These are phyloP conservation scores for Mythimna vitellina DNA, from an alignment of 2,888 invertebrate species.

Conservation along the genomic window DNA sequence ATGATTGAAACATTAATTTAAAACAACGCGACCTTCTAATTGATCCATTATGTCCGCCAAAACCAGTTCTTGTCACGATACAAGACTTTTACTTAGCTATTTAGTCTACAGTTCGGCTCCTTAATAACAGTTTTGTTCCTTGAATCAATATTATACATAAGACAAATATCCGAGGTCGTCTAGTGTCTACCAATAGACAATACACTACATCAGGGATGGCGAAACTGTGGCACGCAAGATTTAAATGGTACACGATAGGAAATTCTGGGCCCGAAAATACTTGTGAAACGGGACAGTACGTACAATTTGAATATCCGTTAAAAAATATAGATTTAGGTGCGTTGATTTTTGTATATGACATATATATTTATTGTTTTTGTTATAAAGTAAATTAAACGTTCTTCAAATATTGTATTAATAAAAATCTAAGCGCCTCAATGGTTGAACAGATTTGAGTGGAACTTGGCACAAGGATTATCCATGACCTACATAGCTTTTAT, in stretches of 20 bases:
- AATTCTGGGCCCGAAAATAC: not conserved
- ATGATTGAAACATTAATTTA: not conserved
- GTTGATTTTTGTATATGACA: no score
- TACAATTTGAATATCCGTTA: no score
- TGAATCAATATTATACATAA: slow-evolving; percentile 19
- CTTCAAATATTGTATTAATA: no score
- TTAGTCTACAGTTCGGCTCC: not conserved
- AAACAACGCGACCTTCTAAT: not conserved
- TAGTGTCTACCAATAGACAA: slow-evolving; percentile 24
- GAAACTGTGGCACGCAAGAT: not conserved
- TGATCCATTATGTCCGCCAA: not conserved
- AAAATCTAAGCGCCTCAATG: no score
- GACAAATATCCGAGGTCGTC: slow-evolving; percentile 32
- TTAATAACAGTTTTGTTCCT: slow-evolving; percentile 24
- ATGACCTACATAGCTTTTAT: no score
- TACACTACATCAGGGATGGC: slow-evolving; percentile 16
- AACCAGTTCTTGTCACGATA: not conserved
- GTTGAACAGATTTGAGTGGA: no score
- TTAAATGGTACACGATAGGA: not conserved
- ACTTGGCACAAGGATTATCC: no score
- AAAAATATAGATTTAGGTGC: no score
- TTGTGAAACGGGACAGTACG: no score
- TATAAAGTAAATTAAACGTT: no score
- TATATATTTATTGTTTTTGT: no score
- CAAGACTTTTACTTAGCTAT: not conserved